phyloP scores from a whole-genome alignment of 2,113 vertebrate species.

The Ptilonorhynchus violaceus region DNA sequence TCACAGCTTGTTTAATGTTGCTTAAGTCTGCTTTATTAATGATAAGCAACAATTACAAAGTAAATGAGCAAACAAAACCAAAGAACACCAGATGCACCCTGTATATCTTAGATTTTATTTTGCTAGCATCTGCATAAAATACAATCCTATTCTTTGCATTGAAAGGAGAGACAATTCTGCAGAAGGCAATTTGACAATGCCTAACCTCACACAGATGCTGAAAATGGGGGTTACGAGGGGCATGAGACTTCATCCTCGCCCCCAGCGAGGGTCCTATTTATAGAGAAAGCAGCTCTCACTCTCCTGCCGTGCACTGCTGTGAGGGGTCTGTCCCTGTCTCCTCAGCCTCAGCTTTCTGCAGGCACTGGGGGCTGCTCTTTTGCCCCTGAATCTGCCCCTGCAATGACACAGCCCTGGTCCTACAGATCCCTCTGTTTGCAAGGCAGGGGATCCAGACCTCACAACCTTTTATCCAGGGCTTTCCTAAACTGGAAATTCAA shows the following conservation, averaged over 20 bases:
- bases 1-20: neutral
- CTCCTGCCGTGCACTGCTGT: neutral
- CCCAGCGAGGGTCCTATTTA: neutral
- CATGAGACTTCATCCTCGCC: fast-evolving
- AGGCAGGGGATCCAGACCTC: neutral
- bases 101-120: neutral
- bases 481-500: neutral
- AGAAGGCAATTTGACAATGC: neutral
- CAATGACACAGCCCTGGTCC: neutral
- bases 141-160: neutral
- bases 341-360: fast-evolving
- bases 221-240: neutral
- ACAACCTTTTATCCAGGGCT: too few species aligned
- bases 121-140: neutral
- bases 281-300: neutral
- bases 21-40: neutral
- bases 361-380: neutral
- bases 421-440: neutral
- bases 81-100: neutral
- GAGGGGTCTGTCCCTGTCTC: neutral
- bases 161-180: neutral
- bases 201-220: neutral
- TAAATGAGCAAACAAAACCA: neutral
- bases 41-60: neutral
- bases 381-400: neutral